A percentile compares a stretch with the other conserved stretches of the same genome.
Conservation (phyloP, 2,113 vertebrate species). For the Athene noctua region DNA sequence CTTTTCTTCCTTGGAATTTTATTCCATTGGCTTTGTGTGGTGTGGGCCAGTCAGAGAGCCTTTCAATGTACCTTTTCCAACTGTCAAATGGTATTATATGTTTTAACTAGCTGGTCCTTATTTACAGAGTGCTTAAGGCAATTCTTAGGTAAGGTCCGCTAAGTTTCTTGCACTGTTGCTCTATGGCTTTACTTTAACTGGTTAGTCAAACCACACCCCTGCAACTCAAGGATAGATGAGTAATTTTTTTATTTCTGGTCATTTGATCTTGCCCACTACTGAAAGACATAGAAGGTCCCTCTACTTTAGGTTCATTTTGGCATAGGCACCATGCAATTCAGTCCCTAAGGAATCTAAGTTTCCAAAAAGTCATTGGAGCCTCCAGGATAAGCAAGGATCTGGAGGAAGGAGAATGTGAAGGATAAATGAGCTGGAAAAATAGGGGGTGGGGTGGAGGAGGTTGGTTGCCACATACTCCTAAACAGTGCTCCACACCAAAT, state of each 20-base stretch:
- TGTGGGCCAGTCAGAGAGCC: neutral
- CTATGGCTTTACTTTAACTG: neutral
- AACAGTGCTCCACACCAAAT: neutral
- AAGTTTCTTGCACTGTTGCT: neutral
- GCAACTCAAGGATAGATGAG: neutral
- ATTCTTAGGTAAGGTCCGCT: neutral
- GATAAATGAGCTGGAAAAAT: neutral
- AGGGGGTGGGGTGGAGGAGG: neutral
- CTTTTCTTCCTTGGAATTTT: neutral
- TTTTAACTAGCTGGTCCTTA: neutral
- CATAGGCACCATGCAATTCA: neutral
- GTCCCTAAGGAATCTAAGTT: neutral
- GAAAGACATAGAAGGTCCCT: neutral
- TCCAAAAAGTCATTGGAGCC: neutral
- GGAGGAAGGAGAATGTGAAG: neutral
- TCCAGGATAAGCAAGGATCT: neutral
- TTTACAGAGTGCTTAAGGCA: neutral
- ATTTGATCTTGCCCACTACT: neutral
- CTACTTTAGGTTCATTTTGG: neutral
- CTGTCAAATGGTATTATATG: accelerated
- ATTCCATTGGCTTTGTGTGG: neutral
- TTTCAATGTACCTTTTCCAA: neutral
- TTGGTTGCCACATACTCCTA: neutral
- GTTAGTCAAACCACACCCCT: neutral
- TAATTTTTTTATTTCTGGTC: neutral